Base-by-base conservation (phyloP, 2,797 vertebrate genomes). In the Hipposideros larvatus region DNA sequence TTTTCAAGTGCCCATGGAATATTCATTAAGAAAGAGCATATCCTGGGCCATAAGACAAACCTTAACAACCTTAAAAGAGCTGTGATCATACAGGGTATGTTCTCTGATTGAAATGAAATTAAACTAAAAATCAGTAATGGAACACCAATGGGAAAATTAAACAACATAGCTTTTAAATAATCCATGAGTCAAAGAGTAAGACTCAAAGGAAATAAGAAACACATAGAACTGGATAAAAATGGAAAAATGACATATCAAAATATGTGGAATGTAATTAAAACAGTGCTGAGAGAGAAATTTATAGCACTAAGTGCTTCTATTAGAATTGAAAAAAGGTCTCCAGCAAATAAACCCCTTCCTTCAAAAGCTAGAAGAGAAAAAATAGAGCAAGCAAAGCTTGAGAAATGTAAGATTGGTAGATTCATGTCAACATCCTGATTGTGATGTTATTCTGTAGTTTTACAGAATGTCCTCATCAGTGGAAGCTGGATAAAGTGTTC, bases 111-210 rank as follows among this genome's bases (percentile, higher is more conserved):
- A 79, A 86, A 79, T 26, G 13, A 89, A 46, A 34, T 94, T 83
- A 46, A 87, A 70, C 24, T 78, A 68, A 51, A 85, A 85, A 34
- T 70, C 22, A 53, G 37, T 61, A 94, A 46, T 89, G 66, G n/a
- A 90, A 90, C 90, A 53, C 24, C n/a, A 59, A 28, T 11, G 77
- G 28, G 41, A 86, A 79, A 86, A 73, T 79, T 51, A 87, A 87
- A 57, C 53, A 90, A 18, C 1, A 2, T 78, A 28, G 85, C 34
- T 71, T 28, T 78, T 85, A 85, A 55, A 43, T 57, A 89, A 86
- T 71, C 11, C 55, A 48, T 65, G 71, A 85, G 24, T 68, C 22
- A 57, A 85, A 55, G 15, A 75, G 10, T 37, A 55, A 57, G 34
- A 15, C 37, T 34, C 71, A 77, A 68, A 77, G 22, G 59, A 77